Percentiles rank a stretch among this genome's conserved stretches.
Conservation (phyloP, 2,888 invertebrate species). For the Epirrhoe tristata region DNA sequence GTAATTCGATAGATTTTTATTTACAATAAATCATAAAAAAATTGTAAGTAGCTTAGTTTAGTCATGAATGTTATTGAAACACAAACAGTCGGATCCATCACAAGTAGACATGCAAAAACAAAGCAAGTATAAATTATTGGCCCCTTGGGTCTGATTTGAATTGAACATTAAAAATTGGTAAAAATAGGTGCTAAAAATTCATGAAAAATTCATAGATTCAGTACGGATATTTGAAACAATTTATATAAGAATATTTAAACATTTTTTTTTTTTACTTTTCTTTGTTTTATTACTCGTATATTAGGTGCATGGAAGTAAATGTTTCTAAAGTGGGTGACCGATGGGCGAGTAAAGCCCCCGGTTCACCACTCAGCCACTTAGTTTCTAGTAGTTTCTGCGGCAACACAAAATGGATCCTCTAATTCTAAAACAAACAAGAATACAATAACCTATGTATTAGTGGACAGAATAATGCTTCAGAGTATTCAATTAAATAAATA, state of each 20-base stretch:
- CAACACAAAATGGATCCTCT: slow-evolving; percentile 24
- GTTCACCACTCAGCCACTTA: no score
- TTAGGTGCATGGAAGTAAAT: neutral
- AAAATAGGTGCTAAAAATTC: neutral
- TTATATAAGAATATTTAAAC: neutral
- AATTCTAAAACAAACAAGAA: slow-evolving; percentile 19
- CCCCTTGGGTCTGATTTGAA: slow-evolving; percentile 1
- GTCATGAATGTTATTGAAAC: slow-evolving; percentile 35
- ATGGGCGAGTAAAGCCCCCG: no score
- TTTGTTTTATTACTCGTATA: neutral
- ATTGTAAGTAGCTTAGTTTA: slow-evolving; percentile 50
- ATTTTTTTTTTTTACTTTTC: neutral
- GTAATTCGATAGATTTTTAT: slow-evolving; percentile 48
- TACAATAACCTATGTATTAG: slow-evolving; percentile 41
- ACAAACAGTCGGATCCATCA: slow-evolving; percentile 20
- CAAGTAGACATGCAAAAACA: slow-evolving; percentile 6
- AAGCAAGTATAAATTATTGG: neutral
- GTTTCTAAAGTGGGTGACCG: no score
- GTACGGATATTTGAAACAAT: neutral
- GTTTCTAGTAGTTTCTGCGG: neutral
- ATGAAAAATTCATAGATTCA: neutral
- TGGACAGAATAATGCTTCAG: slow-evolving; percentile 48
- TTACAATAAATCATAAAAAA: slow-evolving; percentile 54
- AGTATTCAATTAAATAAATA: slow-evolving; percentile 43
- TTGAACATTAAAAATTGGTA: neutral